Evolutionary conservation across 2,113 vertebrate genomes (phyloP).

Genomic region (Atlantisia rogersi): DNA sequence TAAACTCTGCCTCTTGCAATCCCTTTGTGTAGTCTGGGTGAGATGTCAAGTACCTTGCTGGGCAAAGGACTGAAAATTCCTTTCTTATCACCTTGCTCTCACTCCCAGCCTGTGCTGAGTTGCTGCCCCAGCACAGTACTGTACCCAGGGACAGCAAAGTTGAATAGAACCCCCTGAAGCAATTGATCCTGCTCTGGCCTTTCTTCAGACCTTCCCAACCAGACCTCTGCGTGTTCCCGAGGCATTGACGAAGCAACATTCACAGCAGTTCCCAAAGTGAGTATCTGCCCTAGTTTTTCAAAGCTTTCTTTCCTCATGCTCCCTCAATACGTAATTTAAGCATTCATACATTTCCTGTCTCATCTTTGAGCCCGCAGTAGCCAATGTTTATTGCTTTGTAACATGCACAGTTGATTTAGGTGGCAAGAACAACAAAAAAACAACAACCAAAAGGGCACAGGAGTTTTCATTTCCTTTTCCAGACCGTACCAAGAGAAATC

Average conservation of each 20-base stretch:
- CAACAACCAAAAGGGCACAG: neutral
- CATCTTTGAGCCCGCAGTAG: neutral
- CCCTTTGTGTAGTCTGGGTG: neutral
- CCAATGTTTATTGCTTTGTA: neutral
- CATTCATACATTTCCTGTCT: neutral
- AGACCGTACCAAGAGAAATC: neutral
- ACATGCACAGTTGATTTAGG: neutral
- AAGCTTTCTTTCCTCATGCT: neutral
- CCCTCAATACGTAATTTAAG: neutral
- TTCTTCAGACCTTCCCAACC: neutral
- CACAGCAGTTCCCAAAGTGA: neutral
- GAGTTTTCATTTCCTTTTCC: neutral
- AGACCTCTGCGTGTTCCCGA: neutral
- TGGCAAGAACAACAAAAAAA: neutral
- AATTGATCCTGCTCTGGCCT: neutral
- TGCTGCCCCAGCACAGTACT: accelerated
- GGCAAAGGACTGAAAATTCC: neutral
- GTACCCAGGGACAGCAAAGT: neutral
- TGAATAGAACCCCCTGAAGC: neutral
- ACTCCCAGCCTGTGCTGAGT: accelerated
- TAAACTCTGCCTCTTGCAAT: neutral
- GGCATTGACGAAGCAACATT: neutral
- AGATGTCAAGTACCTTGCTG: neutral
- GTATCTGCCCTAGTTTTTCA: neutral
- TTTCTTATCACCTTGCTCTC: neutral